Evolutionary conservation across 2,888 invertebrate species (phyloP).

Genomic region (Sceliomorpha sp.): DNA sequence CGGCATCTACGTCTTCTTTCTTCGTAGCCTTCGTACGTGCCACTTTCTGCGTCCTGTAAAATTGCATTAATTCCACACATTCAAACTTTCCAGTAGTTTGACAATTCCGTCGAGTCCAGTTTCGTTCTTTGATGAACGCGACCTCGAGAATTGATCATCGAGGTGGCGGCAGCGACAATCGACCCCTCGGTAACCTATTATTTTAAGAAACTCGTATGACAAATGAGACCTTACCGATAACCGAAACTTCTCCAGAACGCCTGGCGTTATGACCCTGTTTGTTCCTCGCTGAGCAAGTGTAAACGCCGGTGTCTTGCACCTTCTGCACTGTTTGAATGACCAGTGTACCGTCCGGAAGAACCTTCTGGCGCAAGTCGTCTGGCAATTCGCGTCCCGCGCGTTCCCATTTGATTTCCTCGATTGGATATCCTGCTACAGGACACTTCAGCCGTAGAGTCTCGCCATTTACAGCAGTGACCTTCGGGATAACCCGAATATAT

Average conservation of each 20-base stretch:
- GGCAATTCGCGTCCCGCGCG: constrained; percentile 87
- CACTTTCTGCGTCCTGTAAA: constrained; percentile 22
- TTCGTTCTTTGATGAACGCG: too few relatives aligned
- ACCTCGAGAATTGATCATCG: too few relatives aligned
- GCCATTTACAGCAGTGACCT: constrained; percentile 90
- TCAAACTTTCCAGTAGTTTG: too few relatives aligned
- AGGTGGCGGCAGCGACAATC: constrained; percentile 3
- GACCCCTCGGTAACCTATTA: constrained; percentile 15
- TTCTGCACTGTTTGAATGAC: constrained; percentile 89
- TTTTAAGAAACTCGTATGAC: constrained; percentile 8
- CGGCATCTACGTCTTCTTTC: constrained; percentile 42
- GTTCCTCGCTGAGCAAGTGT: constrained; percentile 90
- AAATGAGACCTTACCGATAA: constrained; percentile 85
- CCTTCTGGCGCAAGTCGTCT: constrained; percentile 89
- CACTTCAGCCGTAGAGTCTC: constrained; percentile 88
- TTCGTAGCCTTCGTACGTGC: not conserved
- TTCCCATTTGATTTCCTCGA: constrained; percentile 90
- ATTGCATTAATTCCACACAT: constrained; percentile 26
- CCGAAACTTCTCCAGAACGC: constrained; percentile 87
- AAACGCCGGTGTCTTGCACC: constrained; percentile 87
- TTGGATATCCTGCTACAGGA: constrained; percentile 91
- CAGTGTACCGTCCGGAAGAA: constrained; percentile 87
- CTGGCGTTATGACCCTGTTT: constrained; percentile 88
- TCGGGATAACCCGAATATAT: constrained; percentile 89
- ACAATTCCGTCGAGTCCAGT: too few relatives aligned